Conservation (phyloP, 2,888 invertebrate species). For the Xanthostigma xanthostigma region DNA sequence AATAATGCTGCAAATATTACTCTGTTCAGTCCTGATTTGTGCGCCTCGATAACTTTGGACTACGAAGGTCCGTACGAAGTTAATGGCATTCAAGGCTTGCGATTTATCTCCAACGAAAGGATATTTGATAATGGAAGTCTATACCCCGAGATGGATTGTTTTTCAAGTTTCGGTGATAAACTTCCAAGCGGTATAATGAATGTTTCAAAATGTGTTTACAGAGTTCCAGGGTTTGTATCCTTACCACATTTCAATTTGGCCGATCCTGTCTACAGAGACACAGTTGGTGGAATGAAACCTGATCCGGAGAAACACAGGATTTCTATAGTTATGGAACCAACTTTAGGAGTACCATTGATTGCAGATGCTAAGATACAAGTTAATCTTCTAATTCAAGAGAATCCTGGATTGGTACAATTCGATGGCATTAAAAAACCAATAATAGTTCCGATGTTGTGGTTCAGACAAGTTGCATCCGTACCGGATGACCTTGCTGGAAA, state of each 20-base stretch:
- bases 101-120: conserved; percentile 32
- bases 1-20: conserved; percentile 34
- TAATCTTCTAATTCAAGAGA: conserved; percentile 39
- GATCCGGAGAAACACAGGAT: conserved; percentile 43
- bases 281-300: conserved; percentile 46
- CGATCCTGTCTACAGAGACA: conserved; percentile 41
- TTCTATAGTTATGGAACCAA: conserved; percentile 46
- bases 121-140: conserved; percentile 49
- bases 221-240: conserved; percentile 58
- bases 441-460: conserved; percentile 54
- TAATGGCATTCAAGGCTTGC: conserved; percentile 29
- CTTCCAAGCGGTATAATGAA: conserved; percentile 38
- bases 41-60: conserved; percentile 34
- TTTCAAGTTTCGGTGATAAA: no score
- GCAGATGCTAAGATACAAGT: conserved; percentile 58
- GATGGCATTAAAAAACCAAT: conserved; percentile 30
- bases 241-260: conserved; percentile 59
- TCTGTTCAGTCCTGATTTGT: conserved; percentile 54
- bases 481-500: conserved; percentile 35
- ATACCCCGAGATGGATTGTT: conserved; percentile 23
- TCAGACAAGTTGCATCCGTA: conserved; percentile 41
- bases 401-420: conserved; percentile 32
- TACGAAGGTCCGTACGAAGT: conserved; percentile 19
- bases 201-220: conserved; percentile 48
- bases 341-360: conserved; percentile 50